Evolutionary conservation across 2,888 invertebrate species (phyloP).

Genomic region (Ischnus inquisitorius): DNA sequence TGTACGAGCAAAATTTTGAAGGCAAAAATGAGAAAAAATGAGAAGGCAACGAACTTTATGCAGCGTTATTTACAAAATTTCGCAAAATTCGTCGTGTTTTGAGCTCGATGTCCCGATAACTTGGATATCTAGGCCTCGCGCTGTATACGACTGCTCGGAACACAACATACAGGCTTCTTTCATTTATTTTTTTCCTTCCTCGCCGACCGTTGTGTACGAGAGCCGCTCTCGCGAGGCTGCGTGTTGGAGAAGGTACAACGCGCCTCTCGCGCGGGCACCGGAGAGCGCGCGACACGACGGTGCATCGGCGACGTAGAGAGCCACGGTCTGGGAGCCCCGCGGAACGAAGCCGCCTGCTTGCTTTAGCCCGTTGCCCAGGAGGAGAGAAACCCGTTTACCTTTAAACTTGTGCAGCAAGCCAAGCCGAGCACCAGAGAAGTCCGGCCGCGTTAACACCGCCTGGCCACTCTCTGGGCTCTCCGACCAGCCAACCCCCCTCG

Average conservation of each 20-base stretch:
- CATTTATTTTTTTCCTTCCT: not conserved
- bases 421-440: conserved; percentile 48
- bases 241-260: too few species aligned
- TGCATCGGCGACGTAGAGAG: conserved; percentile 55
- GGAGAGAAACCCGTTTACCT: conserved; percentile 82
- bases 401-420: conserved; percentile 76
- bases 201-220: not conserved
- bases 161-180: not conserved
- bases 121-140: not conserved
- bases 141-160: not conserved
- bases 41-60: too few species aligned
- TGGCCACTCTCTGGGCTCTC: conserved; percentile 52
- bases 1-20: too few species aligned
- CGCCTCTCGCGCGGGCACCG: not conserved
- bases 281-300: conserved; percentile 29
- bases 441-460: conserved; percentile 51
- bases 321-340: conserved; percentile 28
- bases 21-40: too few species aligned
- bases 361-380: conserved; percentile 70
- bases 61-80: not conserved
- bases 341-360: conserved; percentile 56
- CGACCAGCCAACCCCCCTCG: conserved; percentile 36
- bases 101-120: not conserved
- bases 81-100: not conserved
- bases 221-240: too few species aligned